These are phyloP conservation scores for Glaucomys volans DNA, from an alignment of 2,113 vertebrate species.

Conservation along the genomic window DNA sequence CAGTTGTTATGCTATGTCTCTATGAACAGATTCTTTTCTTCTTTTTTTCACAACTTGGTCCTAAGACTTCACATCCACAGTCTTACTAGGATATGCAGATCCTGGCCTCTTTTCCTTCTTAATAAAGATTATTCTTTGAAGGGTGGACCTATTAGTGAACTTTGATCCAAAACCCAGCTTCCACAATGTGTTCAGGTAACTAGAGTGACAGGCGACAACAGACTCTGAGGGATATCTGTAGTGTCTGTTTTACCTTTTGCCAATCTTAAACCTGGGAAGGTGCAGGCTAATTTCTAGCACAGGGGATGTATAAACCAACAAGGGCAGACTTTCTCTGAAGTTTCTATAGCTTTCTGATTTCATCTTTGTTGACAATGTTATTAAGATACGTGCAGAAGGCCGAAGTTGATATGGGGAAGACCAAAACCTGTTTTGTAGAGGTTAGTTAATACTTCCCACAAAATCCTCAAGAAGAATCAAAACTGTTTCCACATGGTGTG, in stretches of 20 bases:
- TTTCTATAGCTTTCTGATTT: conserved; percentile 7
- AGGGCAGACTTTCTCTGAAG: background rate
- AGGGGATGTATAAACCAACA: background rate
- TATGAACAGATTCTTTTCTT: background rate
- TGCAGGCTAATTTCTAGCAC: background rate
- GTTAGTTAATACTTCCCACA: too few relatives aligned
- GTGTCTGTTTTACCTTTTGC: background rate
- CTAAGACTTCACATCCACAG: background rate
- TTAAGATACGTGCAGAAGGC: background rate
- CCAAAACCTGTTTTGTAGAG: background rate
- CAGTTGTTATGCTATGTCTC: background rate
- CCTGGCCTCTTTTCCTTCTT: background rate
- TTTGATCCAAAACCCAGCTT: too few relatives aligned
- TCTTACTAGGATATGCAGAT: background rate
- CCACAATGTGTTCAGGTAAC: too few relatives aligned
- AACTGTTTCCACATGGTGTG: background rate
- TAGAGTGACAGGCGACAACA: too few relatives aligned
- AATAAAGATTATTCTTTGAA: background rate
- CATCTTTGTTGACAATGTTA: background rate
- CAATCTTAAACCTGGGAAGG: background rate
- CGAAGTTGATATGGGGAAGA: background rate
- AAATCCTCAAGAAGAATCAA: background rate
- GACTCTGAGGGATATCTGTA: too few relatives aligned
- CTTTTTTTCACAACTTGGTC: background rate
- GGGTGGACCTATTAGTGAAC: background rate